Conservation (phyloP, 2,797 vertebrate genomes). For the Typhlichthys eigenmanni region DNA sequence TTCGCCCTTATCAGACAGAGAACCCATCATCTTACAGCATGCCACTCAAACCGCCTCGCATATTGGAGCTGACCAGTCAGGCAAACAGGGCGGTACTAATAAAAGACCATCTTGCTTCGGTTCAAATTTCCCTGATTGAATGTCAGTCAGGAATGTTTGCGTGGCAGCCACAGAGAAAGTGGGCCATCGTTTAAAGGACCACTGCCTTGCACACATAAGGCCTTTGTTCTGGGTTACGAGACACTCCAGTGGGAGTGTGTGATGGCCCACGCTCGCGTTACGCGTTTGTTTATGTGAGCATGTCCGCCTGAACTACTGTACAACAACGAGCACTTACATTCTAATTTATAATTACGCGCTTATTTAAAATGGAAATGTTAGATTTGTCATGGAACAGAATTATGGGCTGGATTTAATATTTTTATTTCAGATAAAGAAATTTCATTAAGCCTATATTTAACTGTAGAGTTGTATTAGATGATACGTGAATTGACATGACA, state of each 20-base stretch:
- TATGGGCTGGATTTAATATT: slow-evolving; percentile 11
- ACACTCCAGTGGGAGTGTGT: slow-evolving; percentile 61
- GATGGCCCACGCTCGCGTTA: slow-evolving; percentile 46
- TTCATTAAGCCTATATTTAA: slow-evolving; percentile 1
- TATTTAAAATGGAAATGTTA: slow-evolving; percentile 26
- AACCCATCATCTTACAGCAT: slow-evolving; percentile 65
- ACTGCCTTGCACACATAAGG: slow-evolving; percentile 63
- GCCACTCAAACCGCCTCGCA: slow-evolving; percentile 63
- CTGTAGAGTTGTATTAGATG: background rate
- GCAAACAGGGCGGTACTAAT: slow-evolving; percentile 78
- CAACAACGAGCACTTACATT: slow-evolving; percentile 28
- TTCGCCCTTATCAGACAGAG: slow-evolving; percentile 74
- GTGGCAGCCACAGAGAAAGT: slow-evolving; percentile 64
- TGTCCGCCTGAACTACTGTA: background rate
- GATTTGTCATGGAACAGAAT: slow-evolving; percentile 7
- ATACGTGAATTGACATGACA: slow-evolving; percentile 8
- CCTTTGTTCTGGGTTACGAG: slow-evolving; percentile 71
- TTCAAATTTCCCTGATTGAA: slow-evolving; percentile 84
- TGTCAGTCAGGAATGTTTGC: slow-evolving; percentile 83
- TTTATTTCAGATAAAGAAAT: slow-evolving; percentile 14
- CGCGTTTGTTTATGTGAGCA: slow-evolving; percentile 7
- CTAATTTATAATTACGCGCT: slow-evolving; percentile 21
- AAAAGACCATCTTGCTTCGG: slow-evolving; percentile 80
- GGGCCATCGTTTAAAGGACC: slow-evolving; percentile 69
- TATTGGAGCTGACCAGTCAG: slow-evolving; percentile 78